These are phyloP conservation scores for Bellardia bayeri DNA, from an alignment of 2,888 invertebrate species.

Conservation along the genomic window DNA sequence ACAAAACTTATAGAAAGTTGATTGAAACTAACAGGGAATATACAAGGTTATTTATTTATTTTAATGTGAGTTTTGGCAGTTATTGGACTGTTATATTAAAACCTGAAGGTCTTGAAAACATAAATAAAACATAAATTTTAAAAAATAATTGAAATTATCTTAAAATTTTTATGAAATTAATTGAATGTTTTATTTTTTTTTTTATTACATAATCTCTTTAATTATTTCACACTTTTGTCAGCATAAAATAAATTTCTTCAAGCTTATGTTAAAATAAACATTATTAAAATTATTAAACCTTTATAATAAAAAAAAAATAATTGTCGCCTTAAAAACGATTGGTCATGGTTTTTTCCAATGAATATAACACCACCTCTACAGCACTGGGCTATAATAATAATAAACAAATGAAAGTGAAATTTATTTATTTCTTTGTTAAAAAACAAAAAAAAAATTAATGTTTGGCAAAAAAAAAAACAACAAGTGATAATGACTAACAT, in stretches of 20 bases:
- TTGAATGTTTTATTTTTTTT: too few relatives aligned
- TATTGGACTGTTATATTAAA: too few relatives aligned
- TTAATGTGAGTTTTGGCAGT: too few relatives aligned
- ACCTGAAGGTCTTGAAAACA: too few relatives aligned
- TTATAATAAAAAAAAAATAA: constrained; percentile 13
- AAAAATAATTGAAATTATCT: too few relatives aligned
- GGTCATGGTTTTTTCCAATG: constrained; percentile 34
- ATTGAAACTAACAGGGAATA: too few relatives aligned
- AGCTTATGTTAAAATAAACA: not conserved
- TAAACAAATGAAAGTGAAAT: constrained; percentile 52
- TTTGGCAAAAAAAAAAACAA: constrained; percentile 1
- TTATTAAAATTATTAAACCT: constrained; percentile 1
- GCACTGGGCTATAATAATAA: not conserved
- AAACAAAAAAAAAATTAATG: not conserved
- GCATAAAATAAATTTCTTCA: not conserved
- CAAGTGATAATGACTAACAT: constrained; percentile 61
- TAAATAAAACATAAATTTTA: too few relatives aligned
- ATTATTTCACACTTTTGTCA: too few relatives aligned
- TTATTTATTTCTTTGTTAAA: constrained; percentile 31
- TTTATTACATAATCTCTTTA: too few relatives aligned
- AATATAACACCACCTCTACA: not conserved
- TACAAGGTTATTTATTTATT: too few relatives aligned
- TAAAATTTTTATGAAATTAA: too few relatives aligned
- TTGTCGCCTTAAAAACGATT: constrained; percentile 44
- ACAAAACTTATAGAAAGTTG: too few relatives aligned